Conservation (phyloP, 2,888 invertebrate genomes). For the Ochropacha duplaris region DNA sequence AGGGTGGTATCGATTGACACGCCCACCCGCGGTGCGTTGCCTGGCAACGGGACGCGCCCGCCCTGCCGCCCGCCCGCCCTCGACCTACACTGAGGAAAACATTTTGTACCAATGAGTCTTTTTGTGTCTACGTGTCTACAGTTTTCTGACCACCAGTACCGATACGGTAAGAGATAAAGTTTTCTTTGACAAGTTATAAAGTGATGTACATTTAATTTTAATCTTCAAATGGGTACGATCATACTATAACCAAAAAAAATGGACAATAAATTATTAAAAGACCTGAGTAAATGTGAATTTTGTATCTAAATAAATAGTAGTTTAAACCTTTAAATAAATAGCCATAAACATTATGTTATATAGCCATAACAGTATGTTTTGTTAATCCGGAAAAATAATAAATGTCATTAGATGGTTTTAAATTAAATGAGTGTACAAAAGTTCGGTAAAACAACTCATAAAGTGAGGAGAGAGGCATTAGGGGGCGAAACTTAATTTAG, state of each 20-base stretch:
- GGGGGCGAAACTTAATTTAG: constrained; percentile 69
- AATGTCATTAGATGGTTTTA: constrained; percentile 48
- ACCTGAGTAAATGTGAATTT: neutral
- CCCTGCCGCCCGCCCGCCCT: constrained; percentile 42
- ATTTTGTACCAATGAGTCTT: constrained; percentile 27
- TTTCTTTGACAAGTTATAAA: too few species aligned
- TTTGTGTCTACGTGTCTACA: neutral
- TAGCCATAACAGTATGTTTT: neutral
- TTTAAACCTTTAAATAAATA: neutral
- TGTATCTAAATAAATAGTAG: too few species aligned
- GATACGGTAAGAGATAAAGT: neutral
- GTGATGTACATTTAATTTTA: too few species aligned
- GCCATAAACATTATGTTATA: neutral
- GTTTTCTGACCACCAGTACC: neutral
- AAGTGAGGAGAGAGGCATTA: constrained; percentile 50
- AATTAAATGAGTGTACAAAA: constrained; percentile 51
- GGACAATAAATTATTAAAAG: too few species aligned
- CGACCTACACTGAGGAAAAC: constrained; percentile 28
- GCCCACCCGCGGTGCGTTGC: constrained; percentile 85
- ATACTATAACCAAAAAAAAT: too few species aligned
- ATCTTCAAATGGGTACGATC: too few species aligned
- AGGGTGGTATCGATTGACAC: constrained; percentile 88
- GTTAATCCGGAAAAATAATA: constrained; percentile 22
- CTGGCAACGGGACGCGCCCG: constrained; percentile 64
- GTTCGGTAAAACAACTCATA: constrained; percentile 50